Conservation (phyloP, 2,113 vertebrate genomes). For the Nanorana parkeri region DNA sequence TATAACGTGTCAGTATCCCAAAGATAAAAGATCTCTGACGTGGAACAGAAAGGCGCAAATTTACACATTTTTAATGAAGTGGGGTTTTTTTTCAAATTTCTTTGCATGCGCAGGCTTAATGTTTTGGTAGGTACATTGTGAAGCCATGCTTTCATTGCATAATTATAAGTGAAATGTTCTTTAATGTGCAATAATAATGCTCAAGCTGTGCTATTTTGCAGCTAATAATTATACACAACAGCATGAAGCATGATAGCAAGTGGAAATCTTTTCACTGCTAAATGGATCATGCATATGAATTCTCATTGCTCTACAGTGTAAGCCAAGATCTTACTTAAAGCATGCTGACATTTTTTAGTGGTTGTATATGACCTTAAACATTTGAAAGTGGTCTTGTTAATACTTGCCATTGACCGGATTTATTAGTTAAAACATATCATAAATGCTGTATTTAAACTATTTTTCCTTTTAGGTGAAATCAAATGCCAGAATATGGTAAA, state of each 20-base stretch:
- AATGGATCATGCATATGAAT: conserved; percentile 60
- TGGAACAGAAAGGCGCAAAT: conserved; percentile 68
- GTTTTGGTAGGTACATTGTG: conserved; percentile 77
- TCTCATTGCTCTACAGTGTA: conserved; percentile 51
- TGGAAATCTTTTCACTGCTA: conserved; percentile 68
- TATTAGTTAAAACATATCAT: not conserved
- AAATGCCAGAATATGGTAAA: no score
- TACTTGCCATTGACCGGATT: not conserved
- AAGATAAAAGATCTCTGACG: conserved; percentile 58
- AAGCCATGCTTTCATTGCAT: conserved; percentile 78
- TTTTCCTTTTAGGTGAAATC: no score
- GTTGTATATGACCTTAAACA: conserved; percentile 32
- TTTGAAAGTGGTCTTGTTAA: not conserved
- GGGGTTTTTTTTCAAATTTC: conserved; percentile 63
- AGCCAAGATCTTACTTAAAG: conserved; percentile 49
- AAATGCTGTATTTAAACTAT: no score
- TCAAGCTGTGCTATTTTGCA: conserved; percentile 85
- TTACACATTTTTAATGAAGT: conserved; percentile 66
- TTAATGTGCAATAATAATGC: conserved; percentile 84
- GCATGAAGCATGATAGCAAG: conserved; percentile 76
- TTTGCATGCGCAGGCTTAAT: conserved; percentile 67
- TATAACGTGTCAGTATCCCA: conserved; percentile 64
- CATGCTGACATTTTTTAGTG: conserved; percentile 31
- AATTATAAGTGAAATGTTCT: conserved; percentile 86
- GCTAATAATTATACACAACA: conserved; percentile 86